Evolutionary conservation across 2,888 invertebrate species (phyloP).

Genomic region (Euplexia lucipara): DNA sequence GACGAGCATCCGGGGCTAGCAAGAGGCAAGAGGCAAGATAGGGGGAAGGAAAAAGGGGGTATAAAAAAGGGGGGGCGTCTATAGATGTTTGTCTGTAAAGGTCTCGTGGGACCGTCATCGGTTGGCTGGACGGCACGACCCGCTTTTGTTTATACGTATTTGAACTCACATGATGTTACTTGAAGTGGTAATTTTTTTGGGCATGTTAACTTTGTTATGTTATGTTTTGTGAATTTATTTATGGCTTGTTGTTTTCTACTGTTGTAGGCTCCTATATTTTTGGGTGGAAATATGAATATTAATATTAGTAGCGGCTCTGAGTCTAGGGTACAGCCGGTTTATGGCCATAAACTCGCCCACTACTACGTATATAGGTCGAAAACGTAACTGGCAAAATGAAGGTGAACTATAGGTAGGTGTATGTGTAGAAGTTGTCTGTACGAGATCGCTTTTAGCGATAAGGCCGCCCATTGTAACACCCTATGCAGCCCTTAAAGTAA

Average conservation of each 20-base stretch:
- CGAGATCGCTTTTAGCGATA: no score
- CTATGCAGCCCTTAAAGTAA: no score
- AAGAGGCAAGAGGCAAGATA: constrained; percentile 66
- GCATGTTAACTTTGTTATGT: constrained; percentile 24
- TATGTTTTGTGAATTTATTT: constrained; percentile 19
- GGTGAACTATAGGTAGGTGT: no score
- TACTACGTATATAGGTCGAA: no score
- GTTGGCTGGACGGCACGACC: constrained; percentile 71
- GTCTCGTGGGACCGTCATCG: constrained; percentile 72
- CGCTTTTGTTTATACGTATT: constrained; percentile 86
- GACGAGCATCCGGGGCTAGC: constrained; percentile 85
- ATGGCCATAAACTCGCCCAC: no score
- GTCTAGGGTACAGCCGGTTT: no score
- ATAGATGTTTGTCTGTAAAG: constrained; percentile 66
- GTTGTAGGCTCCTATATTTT: no score
- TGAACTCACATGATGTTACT: constrained; percentile 74
- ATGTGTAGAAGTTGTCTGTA: neutral
- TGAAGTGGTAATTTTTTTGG: constrained; percentile 68
- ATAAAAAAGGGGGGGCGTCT: constrained; percentile 60
- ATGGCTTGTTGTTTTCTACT: constrained; percentile 1
- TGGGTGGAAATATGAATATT: no score
- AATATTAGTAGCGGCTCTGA: no score
- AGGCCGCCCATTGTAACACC: no score
- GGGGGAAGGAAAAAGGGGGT: constrained; percentile 60
- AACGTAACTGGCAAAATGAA: no score